phyloP scores from a whole-genome alignment of 2,113 vertebrate genomes.

The Butastur rufipennis region DNA sequence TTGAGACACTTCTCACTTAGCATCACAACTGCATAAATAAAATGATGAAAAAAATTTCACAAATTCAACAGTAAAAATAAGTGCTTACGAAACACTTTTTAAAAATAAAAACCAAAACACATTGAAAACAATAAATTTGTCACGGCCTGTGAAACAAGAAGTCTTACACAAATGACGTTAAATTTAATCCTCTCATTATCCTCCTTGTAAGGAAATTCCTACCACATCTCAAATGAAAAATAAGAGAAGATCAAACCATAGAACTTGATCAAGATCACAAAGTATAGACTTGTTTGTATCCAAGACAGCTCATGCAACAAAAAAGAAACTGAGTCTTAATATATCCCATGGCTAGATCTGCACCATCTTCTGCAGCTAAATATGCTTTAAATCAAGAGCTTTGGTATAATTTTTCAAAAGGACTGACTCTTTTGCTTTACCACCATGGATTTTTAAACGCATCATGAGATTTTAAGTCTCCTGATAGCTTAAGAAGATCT shows the following conservation, averaged over 20 bases:
- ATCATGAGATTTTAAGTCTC: constrained; percentile 40
- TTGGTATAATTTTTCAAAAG: constrained; percentile 30
- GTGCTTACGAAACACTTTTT: neutral
- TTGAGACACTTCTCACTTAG: neutral
- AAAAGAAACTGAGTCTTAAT: constrained; percentile 61
- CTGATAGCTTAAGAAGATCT: constrained; percentile 52
- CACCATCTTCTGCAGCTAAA: constrained; percentile 50
- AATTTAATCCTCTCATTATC: constrained; percentile 65
- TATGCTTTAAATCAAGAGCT: constrained; percentile 59
- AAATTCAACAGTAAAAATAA: neutral
- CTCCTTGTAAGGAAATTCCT: constrained; percentile 72
- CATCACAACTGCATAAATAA: neutral
- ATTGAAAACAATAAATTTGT: constrained; percentile 6
- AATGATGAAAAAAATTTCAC: neutral
- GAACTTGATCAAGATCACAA: constrained; percentile 69
- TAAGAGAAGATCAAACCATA: constrained; percentile 68
- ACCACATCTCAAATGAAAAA: constrained; percentile 71
- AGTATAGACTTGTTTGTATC: constrained; percentile 67
- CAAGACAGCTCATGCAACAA: constrained; percentile 63
- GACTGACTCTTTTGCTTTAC: constrained; percentile 28
- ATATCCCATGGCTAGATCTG: constrained; percentile 12
- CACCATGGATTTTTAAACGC: constrained; percentile 45
- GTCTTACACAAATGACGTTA: constrained; percentile 58
- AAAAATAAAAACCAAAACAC: neutral
- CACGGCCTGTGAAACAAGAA: constrained; percentile 55